phyloP scores from a whole-genome alignment of 2,888 invertebrate genomes.

The Ypsolopha sequella region DNA sequence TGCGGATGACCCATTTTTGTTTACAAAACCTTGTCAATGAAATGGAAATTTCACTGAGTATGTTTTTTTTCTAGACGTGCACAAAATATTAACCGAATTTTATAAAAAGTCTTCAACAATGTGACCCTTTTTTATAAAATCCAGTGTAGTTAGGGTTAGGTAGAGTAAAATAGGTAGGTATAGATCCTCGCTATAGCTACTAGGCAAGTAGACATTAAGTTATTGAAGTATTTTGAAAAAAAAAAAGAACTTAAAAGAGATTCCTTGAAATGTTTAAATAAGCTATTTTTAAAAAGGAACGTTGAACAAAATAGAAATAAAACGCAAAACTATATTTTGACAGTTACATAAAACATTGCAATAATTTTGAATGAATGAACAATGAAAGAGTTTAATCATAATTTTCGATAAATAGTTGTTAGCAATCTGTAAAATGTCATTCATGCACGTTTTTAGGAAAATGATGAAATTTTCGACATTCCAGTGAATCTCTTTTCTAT shows the following conservation, averaged over 20 bases:
- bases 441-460: background rate
- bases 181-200: slow-evolving; percentile 66
- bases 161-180: slow-evolving; percentile 36
- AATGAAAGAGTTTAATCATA: too few relatives aligned
- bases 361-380: too few relatives aligned
- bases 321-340: background rate
- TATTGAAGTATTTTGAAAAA: slow-evolving; percentile 5
- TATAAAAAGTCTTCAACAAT: slow-evolving; percentile 21
- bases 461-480: slow-evolving; percentile 22
- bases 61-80: slow-evolving; percentile 41
- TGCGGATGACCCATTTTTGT: background rate
- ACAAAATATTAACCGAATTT: slow-evolving; percentile 41
- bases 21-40: background rate
- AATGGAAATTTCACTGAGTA: slow-evolving; percentile 36
- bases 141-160: slow-evolving; percentile 24
- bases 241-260: slow-evolving; percentile 30
- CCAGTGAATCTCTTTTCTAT: slow-evolving; percentile 59
- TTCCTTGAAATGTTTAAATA: slow-evolving; percentile 49
- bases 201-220: slow-evolving; percentile 57
- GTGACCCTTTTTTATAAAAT: slow-evolving; percentile 38
- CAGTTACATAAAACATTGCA: too few relatives aligned
- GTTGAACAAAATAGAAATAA: slow-evolving; percentile 7
- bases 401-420: too few relatives aligned
- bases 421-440: too few relatives aligned
- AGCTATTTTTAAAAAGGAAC: slow-evolving; percentile 8